Percentiles rank a stretch among this genome's conserved stretches.
Conservation (phyloP, 2,888 invertebrate genomes). For the Megastigmus dorsalis region DNA sequence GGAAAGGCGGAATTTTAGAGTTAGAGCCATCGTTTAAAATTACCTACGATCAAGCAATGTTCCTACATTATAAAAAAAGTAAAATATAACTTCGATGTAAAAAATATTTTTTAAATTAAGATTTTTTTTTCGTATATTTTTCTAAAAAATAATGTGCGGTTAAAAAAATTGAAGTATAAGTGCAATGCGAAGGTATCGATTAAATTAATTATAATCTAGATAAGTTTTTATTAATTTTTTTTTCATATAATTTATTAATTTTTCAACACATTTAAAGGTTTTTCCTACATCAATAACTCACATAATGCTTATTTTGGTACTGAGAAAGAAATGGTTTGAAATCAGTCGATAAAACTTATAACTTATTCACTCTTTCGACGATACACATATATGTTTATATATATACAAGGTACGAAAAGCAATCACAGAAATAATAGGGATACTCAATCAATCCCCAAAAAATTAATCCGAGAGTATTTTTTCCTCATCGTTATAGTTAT, state of each 20-base stretch:
- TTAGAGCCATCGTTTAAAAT: too few species aligned
- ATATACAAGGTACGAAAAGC: slow-evolving; percentile 27
- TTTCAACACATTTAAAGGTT: slow-evolving; percentile 53
- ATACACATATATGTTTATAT: neutral
- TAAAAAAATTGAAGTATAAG: neutral
- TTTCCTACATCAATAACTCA: slow-evolving; percentile 40
- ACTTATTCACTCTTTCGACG: slow-evolving; percentile 9
- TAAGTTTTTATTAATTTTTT: slow-evolving; percentile 37
- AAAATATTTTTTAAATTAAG: neutral
- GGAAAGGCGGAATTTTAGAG: too few species aligned
- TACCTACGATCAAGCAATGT: too few species aligned
- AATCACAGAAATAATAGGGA: slow-evolving; percentile 20
- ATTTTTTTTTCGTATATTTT: neutral
- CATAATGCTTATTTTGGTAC: slow-evolving; percentile 23
- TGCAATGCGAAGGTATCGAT: slow-evolving; percentile 3
- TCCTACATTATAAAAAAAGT: too few species aligned
- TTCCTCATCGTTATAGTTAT: neutral
- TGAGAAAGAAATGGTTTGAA: slow-evolving; percentile 11
- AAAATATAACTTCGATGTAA: too few species aligned
- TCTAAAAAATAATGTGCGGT: neutral
- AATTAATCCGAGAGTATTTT: too few species aligned
- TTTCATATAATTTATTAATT: slow-evolving; percentile 49
- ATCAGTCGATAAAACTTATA: slow-evolving; percentile 25
- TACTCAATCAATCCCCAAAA: neutral
- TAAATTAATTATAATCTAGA: slow-evolving; percentile 9